Percentiles rank a stretch among this genome's conserved stretches.
phyloP scores from a whole-genome alignment of 2,113 vertebrate species.

The Sus scrofa region T2T-Sscrofa CM000816.6:59163001-59163500 shows the following conservation, averaged over 20 bases:
- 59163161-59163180: not conserved
- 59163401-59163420: not conserved
- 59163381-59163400: conserved; percentile 9
- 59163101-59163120: too few relatives aligned
- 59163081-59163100: too few relatives aligned
- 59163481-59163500: not conserved
- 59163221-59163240: not conserved
- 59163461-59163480: conserved; percentile 20
- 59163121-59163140: too few relatives aligned
- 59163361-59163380: conserved; percentile 6
- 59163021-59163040: not conserved
- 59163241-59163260: not conserved
- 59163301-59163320: not conserved
- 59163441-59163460: not conserved
- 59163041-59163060: not conserved
- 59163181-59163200: conserved; percentile 1
- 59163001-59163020: not conserved
- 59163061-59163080: not conserved
- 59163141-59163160: too few relatives aligned
- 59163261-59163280: not conserved
- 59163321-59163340: not conserved
- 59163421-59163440: not conserved
- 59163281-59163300: not conserved
- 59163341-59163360: not conserved
- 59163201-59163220: conserved; percentile 20